These are phyloP conservation scores for Strongylocentrotus purpuratus DNA, from an alignment of 35 echinoderm and acorn worm species.

Conservation along the genomic window DNA sequence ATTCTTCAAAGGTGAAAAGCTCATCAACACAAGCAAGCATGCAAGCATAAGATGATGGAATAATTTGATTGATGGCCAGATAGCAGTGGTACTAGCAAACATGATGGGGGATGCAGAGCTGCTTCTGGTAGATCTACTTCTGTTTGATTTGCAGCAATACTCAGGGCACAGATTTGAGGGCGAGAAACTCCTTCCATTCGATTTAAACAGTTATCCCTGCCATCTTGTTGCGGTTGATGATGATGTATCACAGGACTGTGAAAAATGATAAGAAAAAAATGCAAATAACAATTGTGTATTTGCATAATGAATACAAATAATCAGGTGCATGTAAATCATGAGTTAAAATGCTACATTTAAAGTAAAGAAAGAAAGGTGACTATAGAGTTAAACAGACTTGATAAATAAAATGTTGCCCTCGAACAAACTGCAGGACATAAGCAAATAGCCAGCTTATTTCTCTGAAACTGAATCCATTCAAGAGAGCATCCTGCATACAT, in stretches of 20 bases:
- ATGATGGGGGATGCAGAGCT: not conserved
- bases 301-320: no score
- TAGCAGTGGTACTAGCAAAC: not conserved
- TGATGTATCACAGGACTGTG: not conserved
- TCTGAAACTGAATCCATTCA: no score
- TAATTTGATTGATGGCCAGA: not conserved
- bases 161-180: not conserved
- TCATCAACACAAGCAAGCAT: not conserved
- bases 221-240: not conserved
- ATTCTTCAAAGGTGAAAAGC: not conserved
- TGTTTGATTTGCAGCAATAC: not conserved
- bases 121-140: not conserved
- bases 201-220: not conserved
- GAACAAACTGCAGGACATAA: no score
- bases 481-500: no score
- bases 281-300: no score
- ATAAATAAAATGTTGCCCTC: no score
- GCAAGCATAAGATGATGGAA: not conserved
- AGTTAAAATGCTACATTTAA: no score
- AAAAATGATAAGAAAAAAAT: not conserved
- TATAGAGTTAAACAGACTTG: no score
- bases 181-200: not conserved
- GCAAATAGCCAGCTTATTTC: no score
- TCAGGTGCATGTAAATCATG: no score
- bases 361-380: no score